Base-by-base conservation (phyloP, 23 tunicate species). In the Oikopleura vanhoeffeni region DNA sequence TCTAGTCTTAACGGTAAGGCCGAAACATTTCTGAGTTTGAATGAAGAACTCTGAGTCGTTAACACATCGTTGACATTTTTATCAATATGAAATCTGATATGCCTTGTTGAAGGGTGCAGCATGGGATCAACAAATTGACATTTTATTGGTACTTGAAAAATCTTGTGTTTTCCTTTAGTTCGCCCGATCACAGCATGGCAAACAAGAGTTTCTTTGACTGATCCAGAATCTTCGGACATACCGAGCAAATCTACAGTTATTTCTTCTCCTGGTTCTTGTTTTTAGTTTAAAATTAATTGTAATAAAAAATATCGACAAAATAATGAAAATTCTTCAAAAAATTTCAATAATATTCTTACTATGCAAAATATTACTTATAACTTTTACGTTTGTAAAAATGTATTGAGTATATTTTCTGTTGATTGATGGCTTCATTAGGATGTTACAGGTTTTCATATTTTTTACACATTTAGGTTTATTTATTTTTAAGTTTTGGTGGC, bases 151-250 rank as follows among this genome's bases (percentile, higher is more conserved):
- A 93, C 32, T 38, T 83, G 79, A 40, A 93, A 86, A 38, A 93
- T 88, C 41, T 84, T 79, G 83, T 93, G 94, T 57, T 89, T 89
- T 2, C 98, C 98, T 76, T 88, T 86, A 32, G 90, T 89, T 85
- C 88, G 88, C 1, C 98, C 98, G 42, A 93, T 88, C 84, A 93
- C 88, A 27, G 98, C 91, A 85, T 90, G 91, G 76, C 98, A 93
- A 4, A 83, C 39, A 13, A 93, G 79, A 0, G 89, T 88, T 84
- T 93, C 98, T 40, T 67, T 28, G 0, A 93, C 98, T 88, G 87
- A 87, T 27, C 84, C 82, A 0, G 98, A 89, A 32, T 49, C 60
- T 18, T 8, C 18, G 18, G 60, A 49, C 18, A 49, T 8, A 18
- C 60, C 60, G 8, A 49, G 18, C 18, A 49, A 18, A 8, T 49